These are phyloP conservation scores for Boulengeromyrus knoepffleri DNA, from an alignment of 2,113 vertebrate genomes.

Conservation along the genomic window DNA sequence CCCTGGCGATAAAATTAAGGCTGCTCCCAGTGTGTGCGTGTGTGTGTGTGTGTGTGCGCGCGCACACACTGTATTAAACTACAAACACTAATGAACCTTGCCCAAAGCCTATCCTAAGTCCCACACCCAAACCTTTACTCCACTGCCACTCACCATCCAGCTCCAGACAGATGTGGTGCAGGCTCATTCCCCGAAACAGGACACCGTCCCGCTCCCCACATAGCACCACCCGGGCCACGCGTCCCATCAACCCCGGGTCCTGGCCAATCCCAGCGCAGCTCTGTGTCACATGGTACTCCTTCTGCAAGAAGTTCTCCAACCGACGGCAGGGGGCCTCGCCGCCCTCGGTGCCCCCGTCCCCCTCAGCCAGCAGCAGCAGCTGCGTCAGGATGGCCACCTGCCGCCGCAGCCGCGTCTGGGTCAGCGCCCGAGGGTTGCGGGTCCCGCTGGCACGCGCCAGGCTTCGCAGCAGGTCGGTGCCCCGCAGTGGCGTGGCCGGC, in stretches of 20 bases:
- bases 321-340: slow-evolving; percentile 37
- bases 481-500: slow-evolving; percentile 60
- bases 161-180: slow-evolving; percentile 69
- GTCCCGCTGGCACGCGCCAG: slow-evolving; percentile 59
- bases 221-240: slow-evolving; percentile 62
- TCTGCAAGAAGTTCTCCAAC: slow-evolving; percentile 62
- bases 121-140: not conserved
- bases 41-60: not conserved
- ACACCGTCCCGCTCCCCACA: slow-evolving; percentile 65
- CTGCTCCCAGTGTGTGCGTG: not conserved
- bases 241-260: slow-evolving; percentile 62
- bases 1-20: not conserved
- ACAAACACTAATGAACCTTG: not conserved
- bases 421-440: slow-evolving; percentile 55
- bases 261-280: slow-evolving; percentile 56
- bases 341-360: slow-evolving; percentile 39
- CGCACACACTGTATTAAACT: not conserved
- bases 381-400: slow-evolving; percentile 67
- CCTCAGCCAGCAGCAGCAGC: slow-evolving; percentile 61
- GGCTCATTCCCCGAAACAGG: slow-evolving; percentile 65
- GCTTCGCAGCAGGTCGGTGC: slow-evolving; percentile 64
- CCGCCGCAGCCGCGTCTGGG: slow-evolving; percentile 52
- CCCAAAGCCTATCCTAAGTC: not conserved
- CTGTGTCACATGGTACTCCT: slow-evolving; percentile 64
- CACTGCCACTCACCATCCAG: slow-evolving; percentile 55